Percentiles rank a stretch among this genome's conserved stretches.
Evolutionary conservation across 1,140 invertebrate genomes (phyloP).

Genomic region (Melipona quadrifasciata): DNA sequence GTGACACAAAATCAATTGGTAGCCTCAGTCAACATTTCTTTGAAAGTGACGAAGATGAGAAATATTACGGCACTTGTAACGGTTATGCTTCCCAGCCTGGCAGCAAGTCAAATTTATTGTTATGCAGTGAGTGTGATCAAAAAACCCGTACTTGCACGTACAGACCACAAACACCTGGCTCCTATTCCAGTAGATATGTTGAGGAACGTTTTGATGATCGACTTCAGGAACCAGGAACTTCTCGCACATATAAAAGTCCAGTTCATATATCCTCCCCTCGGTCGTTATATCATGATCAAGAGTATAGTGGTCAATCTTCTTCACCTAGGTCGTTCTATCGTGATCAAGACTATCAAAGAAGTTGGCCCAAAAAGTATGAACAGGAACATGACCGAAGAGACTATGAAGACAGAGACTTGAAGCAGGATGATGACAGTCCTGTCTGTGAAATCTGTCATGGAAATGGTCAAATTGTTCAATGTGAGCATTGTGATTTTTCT

Average conservation of each 20-base stretch:
- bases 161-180: constrained; percentile 74
- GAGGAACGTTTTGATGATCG: constrained; percentile 72
- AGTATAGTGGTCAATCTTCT: constrained; percentile 19
- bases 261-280: constrained; percentile 51
- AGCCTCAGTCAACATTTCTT: constrained; percentile 79
- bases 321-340: constrained; percentile 49
- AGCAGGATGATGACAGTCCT: constrained; percentile 62
- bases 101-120: constrained; percentile 78
- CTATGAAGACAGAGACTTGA: constrained; percentile 9
- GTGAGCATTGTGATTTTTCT: constrained; percentile 71
- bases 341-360: constrained; percentile 42
- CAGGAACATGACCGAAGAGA: constrained; percentile 8
- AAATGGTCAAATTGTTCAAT: constrained; percentile 59
- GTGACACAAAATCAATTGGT: constrained; percentile 78
- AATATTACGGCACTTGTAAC: constrained; percentile 73
- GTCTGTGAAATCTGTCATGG: constrained; percentile 65
- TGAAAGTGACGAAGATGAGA: constrained; percentile 75
- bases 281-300: constrained; percentile 35
- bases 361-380: constrained; percentile 26
- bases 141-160: constrained; percentile 75
- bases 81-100: constrained; percentile 77
- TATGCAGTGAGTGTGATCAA: constrained; percentile 79
- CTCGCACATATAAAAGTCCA: constrained; percentile 55
- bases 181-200: constrained; percentile 69
- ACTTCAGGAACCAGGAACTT: constrained; percentile 48